Percentiles rank a stretch among this genome's conserved stretches.
Evolutionary conservation across 2,113 vertebrate species (phyloP).

Genomic region (Megatriorchis doriae): DNA sequence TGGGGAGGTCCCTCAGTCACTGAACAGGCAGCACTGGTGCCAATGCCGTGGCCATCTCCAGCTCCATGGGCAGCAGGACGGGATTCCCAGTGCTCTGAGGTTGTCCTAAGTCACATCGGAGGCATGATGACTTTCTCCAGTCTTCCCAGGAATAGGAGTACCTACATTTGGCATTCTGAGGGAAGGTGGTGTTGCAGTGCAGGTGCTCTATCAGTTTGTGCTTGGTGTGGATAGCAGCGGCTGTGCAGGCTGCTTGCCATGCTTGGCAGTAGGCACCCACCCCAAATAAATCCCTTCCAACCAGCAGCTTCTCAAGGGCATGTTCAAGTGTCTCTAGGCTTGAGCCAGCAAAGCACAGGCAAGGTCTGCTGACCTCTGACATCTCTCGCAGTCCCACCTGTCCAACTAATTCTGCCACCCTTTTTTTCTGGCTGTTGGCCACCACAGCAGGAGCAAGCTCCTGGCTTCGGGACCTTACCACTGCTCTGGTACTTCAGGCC

Average conservation of each 20-base stretch:
- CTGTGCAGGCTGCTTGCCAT: accelerated
- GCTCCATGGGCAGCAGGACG: accelerated
- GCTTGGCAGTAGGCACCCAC: neutral
- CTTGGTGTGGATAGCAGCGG: neutral
- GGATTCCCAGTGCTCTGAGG: neutral
- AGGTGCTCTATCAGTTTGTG: neutral
- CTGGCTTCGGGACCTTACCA: neutral
- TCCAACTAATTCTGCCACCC: neutral
- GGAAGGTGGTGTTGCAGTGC: neutral
- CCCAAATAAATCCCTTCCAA: neutral
- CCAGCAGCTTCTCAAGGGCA: neutral
- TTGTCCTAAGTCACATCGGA: neutral
- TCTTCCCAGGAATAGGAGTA: accelerated
- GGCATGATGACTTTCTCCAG: neutral
- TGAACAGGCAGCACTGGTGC: neutral
- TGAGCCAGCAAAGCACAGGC: neutral
- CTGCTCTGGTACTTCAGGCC: neutral
- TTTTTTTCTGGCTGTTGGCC: neutral
- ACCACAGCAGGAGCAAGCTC: neutral
- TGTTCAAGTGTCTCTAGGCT: neutral
- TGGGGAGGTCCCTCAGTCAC: accelerated
- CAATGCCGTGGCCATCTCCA: neutral
- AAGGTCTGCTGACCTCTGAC: neutral
- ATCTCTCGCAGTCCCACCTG: neutral
- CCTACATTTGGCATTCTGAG: accelerated